These are phyloP conservation scores for Cylindroiulus punctatus DNA, from an alignment of 2,888 invertebrate species.

Conservation along the genomic window DNA sequence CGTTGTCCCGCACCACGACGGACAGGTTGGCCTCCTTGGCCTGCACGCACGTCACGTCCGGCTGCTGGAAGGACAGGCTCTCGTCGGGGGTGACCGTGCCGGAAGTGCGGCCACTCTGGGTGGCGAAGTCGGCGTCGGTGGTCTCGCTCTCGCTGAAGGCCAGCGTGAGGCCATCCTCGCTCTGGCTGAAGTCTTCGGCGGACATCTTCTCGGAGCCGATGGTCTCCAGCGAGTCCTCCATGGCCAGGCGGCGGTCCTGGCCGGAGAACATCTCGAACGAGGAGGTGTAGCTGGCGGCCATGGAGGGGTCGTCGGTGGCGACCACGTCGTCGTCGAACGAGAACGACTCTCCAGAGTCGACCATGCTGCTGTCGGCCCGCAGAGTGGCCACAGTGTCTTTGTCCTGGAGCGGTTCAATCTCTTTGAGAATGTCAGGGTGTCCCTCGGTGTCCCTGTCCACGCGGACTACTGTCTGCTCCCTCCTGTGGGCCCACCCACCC, in stretches of 20 bases:
- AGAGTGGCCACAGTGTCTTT: background rate
- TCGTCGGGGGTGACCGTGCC: constrained; percentile 12
- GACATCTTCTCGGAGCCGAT: background rate
- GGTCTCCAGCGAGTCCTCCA: constrained; percentile 19
- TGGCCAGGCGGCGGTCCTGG: background rate
- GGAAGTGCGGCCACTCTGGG: background rate
- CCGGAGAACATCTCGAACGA: background rate
- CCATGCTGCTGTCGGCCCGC: background rate
- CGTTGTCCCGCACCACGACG: background rate
- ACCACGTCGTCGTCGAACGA: constrained; percentile 1
- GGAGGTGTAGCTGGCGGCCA: background rate
- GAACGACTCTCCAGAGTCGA: constrained; percentile 35
- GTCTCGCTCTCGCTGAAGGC: constrained; percentile 36
- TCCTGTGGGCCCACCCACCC: background rate
- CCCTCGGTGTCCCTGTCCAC: background rate
- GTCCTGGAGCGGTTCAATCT: background rate
- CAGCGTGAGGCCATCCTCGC: constrained; percentile 5
- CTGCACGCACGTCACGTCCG: constrained; percentile 33
- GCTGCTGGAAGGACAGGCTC: background rate
- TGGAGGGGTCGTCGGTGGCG: too few relatives aligned
- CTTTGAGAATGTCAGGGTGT: background rate
- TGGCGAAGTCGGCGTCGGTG: background rate
- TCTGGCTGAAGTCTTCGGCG: background rate
- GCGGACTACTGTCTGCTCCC: background rate
- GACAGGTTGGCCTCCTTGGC: constrained; percentile 42